A percentile compares a stretch with the other conserved stretches of the same genome.
Conservation (phyloP, 2,888 invertebrate genomes). For the Stictocephala bisonia region DNA sequence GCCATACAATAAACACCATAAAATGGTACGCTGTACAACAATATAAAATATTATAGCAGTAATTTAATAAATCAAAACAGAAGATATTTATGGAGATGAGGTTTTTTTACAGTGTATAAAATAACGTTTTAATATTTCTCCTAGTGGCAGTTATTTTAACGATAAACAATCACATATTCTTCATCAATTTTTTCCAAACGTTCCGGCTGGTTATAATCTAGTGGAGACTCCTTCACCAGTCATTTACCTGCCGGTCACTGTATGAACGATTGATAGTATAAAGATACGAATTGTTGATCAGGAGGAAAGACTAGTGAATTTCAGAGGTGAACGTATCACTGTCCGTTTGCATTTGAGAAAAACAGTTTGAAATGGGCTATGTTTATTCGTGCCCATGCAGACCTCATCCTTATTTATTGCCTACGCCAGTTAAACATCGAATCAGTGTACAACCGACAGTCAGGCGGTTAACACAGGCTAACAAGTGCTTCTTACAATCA, state of each 20-base stretch:
- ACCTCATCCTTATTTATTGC: too few species aligned
- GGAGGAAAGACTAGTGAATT: slow-evolving; percentile 61
- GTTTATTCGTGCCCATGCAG: too few species aligned
- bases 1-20: too few species aligned
- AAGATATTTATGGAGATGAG: too few species aligned
- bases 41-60: too few species aligned
- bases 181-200: slow-evolving; percentile 61
- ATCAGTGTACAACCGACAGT: not conserved
- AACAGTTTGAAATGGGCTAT: slow-evolving; percentile 30
- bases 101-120: too few species aligned
- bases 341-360: slow-evolving; percentile 57
- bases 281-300: slow-evolving; percentile 59
- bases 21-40: too few species aligned
- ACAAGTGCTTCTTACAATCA: slow-evolving; percentile 48
- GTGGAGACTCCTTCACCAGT: slow-evolving; percentile 61
- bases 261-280: slow-evolving; percentile 6
- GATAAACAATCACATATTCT: slow-evolving; percentile 61
- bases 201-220: slow-evolving; percentile 62
- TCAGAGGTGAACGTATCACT: slow-evolving; percentile 60
- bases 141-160: slow-evolving; percentile 59
- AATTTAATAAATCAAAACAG: too few species aligned
- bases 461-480: slow-evolving; percentile 48
- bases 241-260: slow-evolving; percentile 61
- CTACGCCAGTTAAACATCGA: not conserved
- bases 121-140: too few species aligned